Percentiles rank a stretch among this genome's conserved stretches.
phyloP scores from a whole-genome alignment of 1,140 invertebrate genomes.

The Heliconius nattereri region DNA sequence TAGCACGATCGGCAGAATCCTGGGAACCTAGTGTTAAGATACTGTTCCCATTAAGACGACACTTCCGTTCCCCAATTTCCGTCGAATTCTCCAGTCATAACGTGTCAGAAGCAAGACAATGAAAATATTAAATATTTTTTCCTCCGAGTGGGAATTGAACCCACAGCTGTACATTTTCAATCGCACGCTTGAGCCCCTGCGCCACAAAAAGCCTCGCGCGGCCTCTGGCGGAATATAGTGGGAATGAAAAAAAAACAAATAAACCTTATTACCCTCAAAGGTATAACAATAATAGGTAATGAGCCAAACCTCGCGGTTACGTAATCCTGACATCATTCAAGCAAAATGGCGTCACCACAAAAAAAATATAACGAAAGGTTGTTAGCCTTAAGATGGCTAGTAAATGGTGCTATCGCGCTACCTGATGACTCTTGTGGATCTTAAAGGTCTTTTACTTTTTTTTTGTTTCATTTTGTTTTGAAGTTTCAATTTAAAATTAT shows the following conservation, averaged over 20 bases:
- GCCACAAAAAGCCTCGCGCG: too few relatives aligned
- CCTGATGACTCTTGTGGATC: neutral
- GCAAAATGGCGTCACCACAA: constrained; percentile 3
- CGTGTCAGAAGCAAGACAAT: too few relatives aligned
- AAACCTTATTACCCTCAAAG: constrained; percentile 9
- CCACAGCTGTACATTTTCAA: too few relatives aligned
- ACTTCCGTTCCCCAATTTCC: too few relatives aligned
- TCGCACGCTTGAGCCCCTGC: too few relatives aligned
- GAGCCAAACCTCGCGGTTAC: constrained; percentile 7
- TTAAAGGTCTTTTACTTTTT: neutral
- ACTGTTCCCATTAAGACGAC: too few relatives aligned
- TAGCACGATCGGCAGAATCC: too few relatives aligned
- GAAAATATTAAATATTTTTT: too few relatives aligned
- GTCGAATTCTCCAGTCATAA: too few relatives aligned
- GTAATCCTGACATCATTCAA: constrained; percentile 9
- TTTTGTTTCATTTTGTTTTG: neutral
- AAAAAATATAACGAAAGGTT: constrained; percentile 8
- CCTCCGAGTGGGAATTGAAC: too few relatives aligned
- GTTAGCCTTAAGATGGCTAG: constrained; percentile 6
- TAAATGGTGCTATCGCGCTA: neutral
- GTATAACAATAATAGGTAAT: constrained; percentile 2
- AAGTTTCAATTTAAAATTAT: neutral
- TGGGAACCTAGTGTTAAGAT: too few relatives aligned
- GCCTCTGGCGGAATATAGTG: too few relatives aligned
- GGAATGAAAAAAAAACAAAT: neutral